Evolutionary conservation across 2,888 invertebrate species (phyloP), one percentile per base, ranked within the genome.

Genomic region (Hyppa rectilinea): DNA sequence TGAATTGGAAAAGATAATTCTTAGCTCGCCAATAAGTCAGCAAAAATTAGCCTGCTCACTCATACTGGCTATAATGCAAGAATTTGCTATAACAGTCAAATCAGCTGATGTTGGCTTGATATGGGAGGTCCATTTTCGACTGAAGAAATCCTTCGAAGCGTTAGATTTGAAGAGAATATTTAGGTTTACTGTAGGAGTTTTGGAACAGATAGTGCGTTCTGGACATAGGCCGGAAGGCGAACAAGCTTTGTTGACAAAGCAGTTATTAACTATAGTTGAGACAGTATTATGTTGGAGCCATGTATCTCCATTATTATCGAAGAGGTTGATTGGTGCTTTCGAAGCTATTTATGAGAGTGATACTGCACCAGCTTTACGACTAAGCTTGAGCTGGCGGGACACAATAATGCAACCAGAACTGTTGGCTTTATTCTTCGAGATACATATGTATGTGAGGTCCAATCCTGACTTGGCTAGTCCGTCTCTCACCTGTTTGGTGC

Each of bases 31-130:
- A 80, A 97, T 99, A 82, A 91, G 89, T 71, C 97, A 97, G 69
- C 98, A 98, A 97, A 96, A 98, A 82, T 95, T 99, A 56, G 98
- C 98, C 5, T 98, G 98, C 88, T 97, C 98, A 71, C 96, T 99
- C 63, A 97, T 99, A 86, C 96, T 97, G 68, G 97, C 98, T 14
- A 95, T 99, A 58, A 97, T 99, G 96, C 98, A 98, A 95, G 99
- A 99, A 92, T 99, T 98, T 94, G 97, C 98, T 12, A 98, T 97
- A 40, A 98, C 98, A 6, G 97, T 97, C 1, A 97, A 98, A 88
- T 98, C 98, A 2, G 97, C 98, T 43, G 98, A 98, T 92, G 97
- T 98, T 17, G 98, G 98, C 9, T 95, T 99, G 60, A 97, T 98
- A 53, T 99, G 98, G 98, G 98, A 98, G 92, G 97, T 97, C 45